Evolutionary conservation across 2,888 invertebrate genomes (phyloP).

Genomic region (Coremacera marginata): DNA sequence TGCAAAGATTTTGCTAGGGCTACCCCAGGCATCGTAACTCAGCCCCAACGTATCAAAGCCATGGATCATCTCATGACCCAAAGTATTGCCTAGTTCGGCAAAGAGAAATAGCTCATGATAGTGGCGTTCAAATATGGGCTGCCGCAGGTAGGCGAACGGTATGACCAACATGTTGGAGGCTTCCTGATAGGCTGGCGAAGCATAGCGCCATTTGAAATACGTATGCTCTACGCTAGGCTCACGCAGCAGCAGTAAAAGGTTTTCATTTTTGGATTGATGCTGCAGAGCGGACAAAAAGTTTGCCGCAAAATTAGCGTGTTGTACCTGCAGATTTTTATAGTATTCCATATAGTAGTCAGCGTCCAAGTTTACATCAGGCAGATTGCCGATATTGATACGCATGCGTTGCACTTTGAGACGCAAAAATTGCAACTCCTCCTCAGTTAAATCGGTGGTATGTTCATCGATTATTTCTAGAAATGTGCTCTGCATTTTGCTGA

Average conservation of each 20-base stretch:
- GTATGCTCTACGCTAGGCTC: slow-evolving; percentile 39
- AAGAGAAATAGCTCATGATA: slow-evolving; percentile 47
- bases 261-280: not conserved
- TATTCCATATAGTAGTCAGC: not conserved
- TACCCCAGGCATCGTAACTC: slow-evolving; percentile 50
- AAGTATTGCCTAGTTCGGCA: slow-evolving; percentile 50
- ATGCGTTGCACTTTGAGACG: slow-evolving; percentile 24
- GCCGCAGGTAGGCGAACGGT: slow-evolving; percentile 48
- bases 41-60: slow-evolving; percentile 52
- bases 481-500: not conserved
- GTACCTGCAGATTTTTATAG: not conserved
- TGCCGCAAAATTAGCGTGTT: slow-evolving; percentile 16
- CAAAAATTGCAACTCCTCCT: not conserved
- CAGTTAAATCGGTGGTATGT: not conserved
- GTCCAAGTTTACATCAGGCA: not conserved
- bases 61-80: slow-evolving; percentile 55
- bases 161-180: slow-evolving; percentile 49
- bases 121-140: slow-evolving; percentile 44
- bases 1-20: slow-evolving; percentile 37
- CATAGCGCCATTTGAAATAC: slow-evolving; percentile 42
- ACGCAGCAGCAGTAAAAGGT: slow-evolving; percentile 23
- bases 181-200: slow-evolving; percentile 50
- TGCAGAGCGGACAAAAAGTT: not conserved
- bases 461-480: not conserved
- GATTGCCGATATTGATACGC: slow-evolving; percentile 33